These are phyloP conservation scores for Neoniphon sammara DNA, from an alignment of 2,797 vertebrate species.

Conservation along the genomic window DNA sequence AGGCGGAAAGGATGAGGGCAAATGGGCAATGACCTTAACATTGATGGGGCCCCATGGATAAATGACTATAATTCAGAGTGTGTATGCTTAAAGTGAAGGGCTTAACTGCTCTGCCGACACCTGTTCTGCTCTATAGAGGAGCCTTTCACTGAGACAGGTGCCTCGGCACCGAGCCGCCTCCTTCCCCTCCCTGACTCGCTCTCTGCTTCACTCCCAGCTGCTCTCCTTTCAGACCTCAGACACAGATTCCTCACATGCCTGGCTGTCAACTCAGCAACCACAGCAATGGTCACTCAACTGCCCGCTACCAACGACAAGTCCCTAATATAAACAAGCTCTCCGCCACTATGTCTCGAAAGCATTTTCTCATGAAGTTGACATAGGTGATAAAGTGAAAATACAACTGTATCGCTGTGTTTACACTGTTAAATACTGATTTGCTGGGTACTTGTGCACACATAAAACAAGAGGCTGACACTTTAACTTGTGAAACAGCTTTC, in stretches of 20 bases:
- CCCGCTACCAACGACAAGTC: constrained; percentile 33
- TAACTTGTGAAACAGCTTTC: background rate
- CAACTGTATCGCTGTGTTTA: background rate
- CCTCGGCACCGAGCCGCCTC: constrained; percentile 44
- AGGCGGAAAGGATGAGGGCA: constrained; percentile 49
- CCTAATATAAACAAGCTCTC: constrained; percentile 20
- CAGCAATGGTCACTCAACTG: constrained; percentile 52
- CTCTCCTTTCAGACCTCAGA: constrained; percentile 67
- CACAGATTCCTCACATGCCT: constrained; percentile 78
- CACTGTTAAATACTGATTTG: background rate
- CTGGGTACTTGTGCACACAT: background rate
- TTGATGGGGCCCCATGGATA: constrained; percentile 63
- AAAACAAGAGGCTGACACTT: background rate
- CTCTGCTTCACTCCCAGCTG: constrained; percentile 70
- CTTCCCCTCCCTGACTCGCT: constrained; percentile 39
- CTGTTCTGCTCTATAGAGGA: constrained; percentile 81
- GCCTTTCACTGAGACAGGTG: constrained; percentile 87
- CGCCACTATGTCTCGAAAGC: constrained; percentile 13
- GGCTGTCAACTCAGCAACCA: constrained; percentile 67
- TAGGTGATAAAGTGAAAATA: constrained; percentile 13
- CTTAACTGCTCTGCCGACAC: constrained; percentile 79
- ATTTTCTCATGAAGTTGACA: constrained; percentile 11
- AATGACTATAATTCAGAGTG: constrained; percentile 70
- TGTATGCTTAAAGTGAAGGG: constrained; percentile 65
- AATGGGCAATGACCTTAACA: constrained; percentile 70